Percentiles rank a stretch among this genome's conserved stretches.
phyloP scores from a whole-genome alignment of 2,888 invertebrate species.

The Hydrotaea cyrtoneurina region DNA sequence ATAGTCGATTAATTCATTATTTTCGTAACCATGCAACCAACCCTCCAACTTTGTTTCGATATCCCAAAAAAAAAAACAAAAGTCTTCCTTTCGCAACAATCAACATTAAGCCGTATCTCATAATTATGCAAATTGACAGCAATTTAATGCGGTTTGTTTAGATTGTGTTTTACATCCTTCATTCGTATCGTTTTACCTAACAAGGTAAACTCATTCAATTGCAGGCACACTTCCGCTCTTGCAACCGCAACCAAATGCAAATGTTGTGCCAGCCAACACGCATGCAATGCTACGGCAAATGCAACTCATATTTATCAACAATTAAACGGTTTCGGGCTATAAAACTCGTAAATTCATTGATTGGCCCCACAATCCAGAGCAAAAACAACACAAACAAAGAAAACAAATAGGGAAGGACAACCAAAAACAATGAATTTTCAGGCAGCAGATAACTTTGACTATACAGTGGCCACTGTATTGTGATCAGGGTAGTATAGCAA shows the following conservation, averaged over 20 bases:
- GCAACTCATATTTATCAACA: conserved; percentile 8
- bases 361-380: conserved; percentile 1
- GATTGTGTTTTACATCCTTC: background rate
- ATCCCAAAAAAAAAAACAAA: background rate
- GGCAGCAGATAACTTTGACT: background rate
- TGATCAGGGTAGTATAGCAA: background rate
- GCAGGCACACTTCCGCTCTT: no score
- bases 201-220: background rate
- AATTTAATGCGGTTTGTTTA: background rate
- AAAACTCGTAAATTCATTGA: conserved; percentile 12
- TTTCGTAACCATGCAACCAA: background rate
- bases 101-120: background rate
- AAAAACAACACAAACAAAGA: no score
- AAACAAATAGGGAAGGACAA: background rate
- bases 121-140: conserved; percentile 35
- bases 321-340: conserved; percentile 8
- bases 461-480: background rate
- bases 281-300: background rate
- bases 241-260: background rate
- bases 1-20: no score
- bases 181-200: background rate
- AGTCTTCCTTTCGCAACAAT: background rate
- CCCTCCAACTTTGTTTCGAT: background rate
- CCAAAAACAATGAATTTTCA: background rate
- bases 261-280: background rate